Evolutionary conservation across 2,797 vertebrate species (phyloP), one percentile per base, ranked within the genome.

Genomic region (Melanotaenia nigrans): DNA sequence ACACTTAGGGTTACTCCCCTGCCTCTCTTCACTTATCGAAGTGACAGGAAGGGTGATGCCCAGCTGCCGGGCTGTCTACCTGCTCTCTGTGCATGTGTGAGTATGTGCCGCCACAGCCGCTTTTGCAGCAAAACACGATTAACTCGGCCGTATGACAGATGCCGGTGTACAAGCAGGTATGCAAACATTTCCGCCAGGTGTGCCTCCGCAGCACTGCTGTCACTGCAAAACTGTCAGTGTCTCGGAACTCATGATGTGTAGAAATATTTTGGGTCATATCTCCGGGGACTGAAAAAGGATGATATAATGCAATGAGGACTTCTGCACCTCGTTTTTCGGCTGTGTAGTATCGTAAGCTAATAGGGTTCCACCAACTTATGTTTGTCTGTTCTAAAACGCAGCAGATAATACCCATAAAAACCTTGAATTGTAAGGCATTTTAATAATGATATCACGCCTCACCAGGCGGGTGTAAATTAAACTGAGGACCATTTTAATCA

Each of bases 381-480:
- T 65, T 54, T 40, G 70, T 40, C 72, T 60, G 72, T 55, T 83
- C 73, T 84, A 75, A 85, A 87, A 87, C 77, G 80, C 73, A 78
- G 73, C 71, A 73, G 78, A 75, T 71, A 79, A 71, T 71, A 64
- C 61, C 67, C 73, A 65, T 83, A 89, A 90, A 88, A 91, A 90
- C 86, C 87, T 90, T 91, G 88, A 89, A 77, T 88, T 73, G 81
- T 85, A 83, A 82, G 77, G 79, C 87, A 82, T 87, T 90, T 75
- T 85, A 87, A 87, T 88, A 91, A 89, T 88, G 85, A 90, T 90
- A 92, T 93, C 90, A 84, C 63, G 83, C 82, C 68, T 73, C 87
- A 73, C 72, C 92, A 92, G 90, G 73, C 56, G 85, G 83, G 81
- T 82, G 79, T 83, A 88, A 90, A 91, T 90, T 87, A 91, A 87